Percentiles rank a stretch among this genome's conserved stretches.
Evolutionary conservation across 2,113 vertebrate species (phyloP).

Genomic region (Aix galericulata): DNA sequence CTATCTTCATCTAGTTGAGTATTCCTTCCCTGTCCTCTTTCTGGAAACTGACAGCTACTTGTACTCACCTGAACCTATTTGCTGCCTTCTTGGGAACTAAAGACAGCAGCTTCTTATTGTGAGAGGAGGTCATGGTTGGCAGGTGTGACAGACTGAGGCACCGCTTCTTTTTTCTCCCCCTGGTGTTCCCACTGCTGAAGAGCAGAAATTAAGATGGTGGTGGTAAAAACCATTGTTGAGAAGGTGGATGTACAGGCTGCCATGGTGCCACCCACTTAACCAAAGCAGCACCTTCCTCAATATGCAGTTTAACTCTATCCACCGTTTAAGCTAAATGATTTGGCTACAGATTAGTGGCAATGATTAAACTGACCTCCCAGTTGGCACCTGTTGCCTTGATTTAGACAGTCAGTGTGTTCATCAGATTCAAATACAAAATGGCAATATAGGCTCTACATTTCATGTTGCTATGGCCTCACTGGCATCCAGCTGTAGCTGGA

Average conservation of each 20-base stretch:
- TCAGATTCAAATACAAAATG: not conserved
- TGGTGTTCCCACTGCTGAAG: not conserved
- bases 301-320: not conserved
- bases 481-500: not conserved
- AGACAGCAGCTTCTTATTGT: not conserved
- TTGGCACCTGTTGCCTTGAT: not conserved
- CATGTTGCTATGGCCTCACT: not conserved
- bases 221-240: not conserved
- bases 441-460: not conserved
- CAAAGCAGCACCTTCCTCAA: not conserved
- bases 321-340: rapidly evolving
- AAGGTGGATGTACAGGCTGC: not conserved
- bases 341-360: not conserved
- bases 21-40: not conserved
- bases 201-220: rapidly evolving
- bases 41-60: not conserved
- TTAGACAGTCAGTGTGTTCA: not conserved
- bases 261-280: not conserved
- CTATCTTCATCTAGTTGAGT: not conserved
- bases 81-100: not conserved
- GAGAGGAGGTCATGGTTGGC: not conserved
- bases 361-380: not conserved
- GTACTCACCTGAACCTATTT: not conserved
- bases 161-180: not conserved
- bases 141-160: not conserved